Conservation (phyloP, 2,113 vertebrate species). For the Tachycineta bicolor region DNA sequence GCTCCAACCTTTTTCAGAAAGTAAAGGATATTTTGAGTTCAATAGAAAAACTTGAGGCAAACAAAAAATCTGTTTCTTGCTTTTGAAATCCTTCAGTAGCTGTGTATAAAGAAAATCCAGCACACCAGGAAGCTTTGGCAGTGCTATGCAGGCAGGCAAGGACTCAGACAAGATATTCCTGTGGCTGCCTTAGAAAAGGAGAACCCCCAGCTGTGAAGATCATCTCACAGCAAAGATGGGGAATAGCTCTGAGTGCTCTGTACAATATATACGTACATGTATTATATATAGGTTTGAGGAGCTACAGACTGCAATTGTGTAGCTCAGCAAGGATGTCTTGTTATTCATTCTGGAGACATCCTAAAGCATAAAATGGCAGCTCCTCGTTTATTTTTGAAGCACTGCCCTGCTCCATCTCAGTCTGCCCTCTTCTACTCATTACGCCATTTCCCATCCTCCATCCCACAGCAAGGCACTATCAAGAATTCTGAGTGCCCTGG, state of each 20-base stretch:
- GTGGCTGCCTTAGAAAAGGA: neutral
- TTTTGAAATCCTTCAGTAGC: neutral
- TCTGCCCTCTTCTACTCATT: neutral
- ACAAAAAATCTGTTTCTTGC: neutral
- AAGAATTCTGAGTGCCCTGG: rapidly evolving
- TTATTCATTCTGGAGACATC: neutral
- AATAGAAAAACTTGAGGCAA: neutral
- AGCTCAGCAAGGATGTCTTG: neutral
- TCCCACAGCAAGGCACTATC: rapidly evolving
- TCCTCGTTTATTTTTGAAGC: neutral
- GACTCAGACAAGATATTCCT: neutral
- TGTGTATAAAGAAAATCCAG: neutral
- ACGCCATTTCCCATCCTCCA: neutral
- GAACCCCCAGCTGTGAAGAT: neutral
- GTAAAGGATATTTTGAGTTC: neutral
- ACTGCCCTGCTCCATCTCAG: neutral
- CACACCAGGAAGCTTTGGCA: neutral
- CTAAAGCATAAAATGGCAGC: neutral
- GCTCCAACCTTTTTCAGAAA: neutral
- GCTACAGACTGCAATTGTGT: neutral
- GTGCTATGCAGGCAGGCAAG: neutral
- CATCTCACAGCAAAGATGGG: neutral
- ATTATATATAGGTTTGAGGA: neutral
- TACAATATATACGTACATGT: neutral
- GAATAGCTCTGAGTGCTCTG: neutral